phyloP scores from a whole-genome alignment of 2,113 vertebrate species.

The Cranoglanis bouderius region DNA sequence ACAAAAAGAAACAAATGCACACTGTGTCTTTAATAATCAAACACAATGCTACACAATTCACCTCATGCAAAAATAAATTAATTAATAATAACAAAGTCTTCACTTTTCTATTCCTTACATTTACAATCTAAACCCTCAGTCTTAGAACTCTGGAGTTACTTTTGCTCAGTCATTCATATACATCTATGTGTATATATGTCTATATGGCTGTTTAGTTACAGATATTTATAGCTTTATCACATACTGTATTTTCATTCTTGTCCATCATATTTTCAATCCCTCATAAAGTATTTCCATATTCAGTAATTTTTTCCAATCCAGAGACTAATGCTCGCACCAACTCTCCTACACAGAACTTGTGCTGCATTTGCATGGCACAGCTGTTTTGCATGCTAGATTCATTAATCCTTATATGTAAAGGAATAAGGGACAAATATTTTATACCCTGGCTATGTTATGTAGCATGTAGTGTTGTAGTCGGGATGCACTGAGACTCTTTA shows the following conservation, averaged over 20 bases:
- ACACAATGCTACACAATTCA: neutral
- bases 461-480: slow-evolving; percentile 15
- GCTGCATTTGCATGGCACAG: slow-evolving; percentile 33
- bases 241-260: slow-evolving; percentile 6
- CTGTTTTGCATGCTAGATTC: slow-evolving; percentile 42
- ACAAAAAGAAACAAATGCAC: neutral
- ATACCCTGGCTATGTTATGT: slow-evolving; percentile 6
- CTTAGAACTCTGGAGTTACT: neutral
- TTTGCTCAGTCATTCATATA: neutral
- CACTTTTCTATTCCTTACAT: neutral
- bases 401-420: slow-evolving; percentile 17
- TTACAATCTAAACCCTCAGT: neutral
- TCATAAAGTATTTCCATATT: slow-evolving; percentile 16
- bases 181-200: neutral
- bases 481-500: neutral
- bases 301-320: neutral
- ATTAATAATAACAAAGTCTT: neutral
- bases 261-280: slow-evolving; percentile 29
- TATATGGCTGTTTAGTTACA: neutral
- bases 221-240: neutral
- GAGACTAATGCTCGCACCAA: neutral
- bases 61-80: neutral
- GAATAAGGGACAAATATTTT: slow-evolving; percentile 23
- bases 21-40: neutral
- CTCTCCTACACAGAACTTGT: neutral